Base-by-base conservation (phyloP, 2,797 vertebrate species). In the Tiaroga cobitis region DNA sequence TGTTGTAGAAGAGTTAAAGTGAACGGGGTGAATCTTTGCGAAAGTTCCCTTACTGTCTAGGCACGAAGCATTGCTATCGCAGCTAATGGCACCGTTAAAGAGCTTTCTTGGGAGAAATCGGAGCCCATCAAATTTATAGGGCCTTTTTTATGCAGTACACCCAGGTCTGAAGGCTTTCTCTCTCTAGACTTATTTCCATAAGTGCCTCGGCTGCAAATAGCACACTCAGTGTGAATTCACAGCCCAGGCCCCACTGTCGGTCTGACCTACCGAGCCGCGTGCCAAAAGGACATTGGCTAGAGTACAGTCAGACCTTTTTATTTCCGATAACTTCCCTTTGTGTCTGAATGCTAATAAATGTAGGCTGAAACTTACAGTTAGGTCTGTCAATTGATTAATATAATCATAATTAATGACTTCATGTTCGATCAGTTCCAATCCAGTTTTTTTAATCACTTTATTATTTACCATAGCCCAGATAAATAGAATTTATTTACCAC, bases 141-240 rank as follows among this genome's bases (percentile, higher is more conserved):
- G 59, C 59, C 73, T 87, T 85, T 87, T 90, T 89, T 89, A 89
- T 89, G 86, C 83, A 89, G 88, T 80, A 85, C 72, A 78, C 87
- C 72, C 83, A 54, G 69, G 87, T 87, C 75, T 87, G 65, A 80
- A 82, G 85, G 85, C 68, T 87, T 84, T 88, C 81, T 86, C 76
- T 83, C 78, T 88, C 79, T 85, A 84, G 87, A 69, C 86, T 86
- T 83, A 89, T 91, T 89, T 90, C 83, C 88, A 88, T 89, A 91
- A 89, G 88, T 81, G 88, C 87, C 81, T 84, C 21, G 54, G 39
- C 89, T 81, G 86, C 84, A 89, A 90, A 85, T 89, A 87, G 88
- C 87, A 86, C 85, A 87, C 80, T 72, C 84, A 68, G 80, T 80
- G 65, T 84, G 78, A 88, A 81, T 72, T 80, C 76, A 79, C 85